Conservation (phyloP, 2,797 vertebrate genomes). For the Peromyscus melanophrys region DNA sequence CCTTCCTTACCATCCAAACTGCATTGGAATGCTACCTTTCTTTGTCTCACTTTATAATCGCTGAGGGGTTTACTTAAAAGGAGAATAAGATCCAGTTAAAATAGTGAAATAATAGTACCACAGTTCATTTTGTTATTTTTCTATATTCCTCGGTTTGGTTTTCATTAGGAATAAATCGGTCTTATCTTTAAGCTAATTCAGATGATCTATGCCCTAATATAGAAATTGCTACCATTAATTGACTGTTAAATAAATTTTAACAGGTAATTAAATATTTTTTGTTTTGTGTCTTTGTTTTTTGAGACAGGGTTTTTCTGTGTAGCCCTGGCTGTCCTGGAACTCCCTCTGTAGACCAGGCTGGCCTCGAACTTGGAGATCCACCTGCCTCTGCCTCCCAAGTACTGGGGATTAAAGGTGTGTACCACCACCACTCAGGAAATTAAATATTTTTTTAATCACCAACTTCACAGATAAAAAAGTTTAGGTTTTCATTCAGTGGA, state of each 20-base stretch:
- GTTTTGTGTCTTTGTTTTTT: no score
- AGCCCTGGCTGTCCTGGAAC: no score
- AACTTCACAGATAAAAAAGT: constrained; percentile 14
- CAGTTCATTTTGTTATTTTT: constrained; percentile 40
- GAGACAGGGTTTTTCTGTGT: no score
- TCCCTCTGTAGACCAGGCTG: no score
- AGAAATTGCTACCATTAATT: not conserved
- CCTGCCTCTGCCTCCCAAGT: no score
- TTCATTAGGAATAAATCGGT: not conserved
- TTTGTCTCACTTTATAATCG: constrained; percentile 4
- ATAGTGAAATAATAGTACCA: not conserved
- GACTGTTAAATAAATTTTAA: constrained; percentile 40
- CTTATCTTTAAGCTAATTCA: not conserved
- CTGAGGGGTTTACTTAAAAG: not conserved
- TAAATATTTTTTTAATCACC: not conserved
- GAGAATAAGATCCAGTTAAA: constrained; percentile 4
- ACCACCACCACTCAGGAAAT: no score
- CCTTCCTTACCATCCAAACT: not conserved
- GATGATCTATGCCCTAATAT: not conserved
- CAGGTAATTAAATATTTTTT: not conserved
- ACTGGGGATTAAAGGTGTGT: no score
- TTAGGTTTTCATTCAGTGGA: constrained; percentile 1
- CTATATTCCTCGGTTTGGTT: not conserved
- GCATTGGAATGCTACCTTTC: not conserved
- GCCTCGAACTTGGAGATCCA: no score